These are phyloP conservation scores for Micrasema longulum DNA, from an alignment of 1,140 invertebrate species.

Conservation along the genomic window DNA sequence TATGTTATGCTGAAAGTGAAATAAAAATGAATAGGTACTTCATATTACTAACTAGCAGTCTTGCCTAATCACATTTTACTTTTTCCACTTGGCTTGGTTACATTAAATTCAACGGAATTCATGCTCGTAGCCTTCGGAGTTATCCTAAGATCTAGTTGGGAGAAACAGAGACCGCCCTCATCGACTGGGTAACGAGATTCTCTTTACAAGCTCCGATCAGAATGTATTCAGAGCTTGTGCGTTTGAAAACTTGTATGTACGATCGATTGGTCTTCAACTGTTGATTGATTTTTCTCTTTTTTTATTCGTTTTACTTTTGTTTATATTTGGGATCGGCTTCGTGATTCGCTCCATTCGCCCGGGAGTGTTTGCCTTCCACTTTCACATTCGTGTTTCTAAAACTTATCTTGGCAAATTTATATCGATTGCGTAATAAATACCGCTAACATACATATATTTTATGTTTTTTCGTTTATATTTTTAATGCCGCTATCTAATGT, in stretches of 20 bases:
- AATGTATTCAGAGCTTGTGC: not conserved
- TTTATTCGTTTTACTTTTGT: constrained; percentile 21
- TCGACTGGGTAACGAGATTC: not conserved
- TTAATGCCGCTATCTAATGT: no score
- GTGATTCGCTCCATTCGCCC: constrained; percentile 19
- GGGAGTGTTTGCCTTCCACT: constrained; percentile 5
- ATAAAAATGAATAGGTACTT: not conserved
- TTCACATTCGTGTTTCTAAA: not conserved
- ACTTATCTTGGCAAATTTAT: no score
- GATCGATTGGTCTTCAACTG: constrained; percentile 21
- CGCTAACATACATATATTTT: no score
- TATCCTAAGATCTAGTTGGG: constrained; percentile 8
- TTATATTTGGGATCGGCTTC: constrained; percentile 1
- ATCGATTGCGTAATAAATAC: no score
- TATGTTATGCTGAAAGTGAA: not conserved
- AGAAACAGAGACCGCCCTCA: constrained; percentile 2
- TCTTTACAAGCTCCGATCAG: constrained; percentile 1
- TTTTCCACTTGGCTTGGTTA: no score
- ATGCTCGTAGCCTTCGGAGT: not conserved
- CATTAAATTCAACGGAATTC: not conserved
- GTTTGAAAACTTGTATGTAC: constrained; percentile 7
- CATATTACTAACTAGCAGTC: not conserved
- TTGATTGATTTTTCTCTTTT: constrained; percentile 29
- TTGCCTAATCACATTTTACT: not conserved
- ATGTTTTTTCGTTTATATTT: no score